Percentiles rank a stretch among this genome's conserved stretches.
Conservation (phyloP, 2,113 vertebrate genomes). For the Zootoca vivipara region DNA sequence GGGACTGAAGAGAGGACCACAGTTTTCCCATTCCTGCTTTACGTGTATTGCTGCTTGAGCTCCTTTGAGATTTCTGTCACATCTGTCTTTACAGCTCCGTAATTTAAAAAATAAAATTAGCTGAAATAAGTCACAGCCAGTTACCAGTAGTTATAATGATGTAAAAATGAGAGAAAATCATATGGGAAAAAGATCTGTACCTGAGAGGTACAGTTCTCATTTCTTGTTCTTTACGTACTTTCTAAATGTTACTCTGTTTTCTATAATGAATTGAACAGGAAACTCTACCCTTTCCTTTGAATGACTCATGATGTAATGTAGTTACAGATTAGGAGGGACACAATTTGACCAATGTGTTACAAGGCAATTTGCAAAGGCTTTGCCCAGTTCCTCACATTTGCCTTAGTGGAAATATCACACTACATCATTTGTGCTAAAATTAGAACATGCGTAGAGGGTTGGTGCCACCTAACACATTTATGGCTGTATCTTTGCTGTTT, state of each 20-base stretch:
- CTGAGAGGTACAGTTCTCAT: constrained; percentile 62
- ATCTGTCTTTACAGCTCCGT: neutral
- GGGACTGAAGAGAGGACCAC: no score
- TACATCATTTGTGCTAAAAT: constrained; percentile 61
- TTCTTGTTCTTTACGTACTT: constrained; percentile 60
- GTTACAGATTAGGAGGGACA: constrained; percentile 68
- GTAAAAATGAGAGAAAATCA: constrained; percentile 58
- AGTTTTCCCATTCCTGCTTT: no score
- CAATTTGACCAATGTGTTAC: constrained; percentile 53
- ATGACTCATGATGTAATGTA: constrained; percentile 75
- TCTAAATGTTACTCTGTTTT: constrained; percentile 74
- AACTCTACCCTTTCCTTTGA: constrained; percentile 81
- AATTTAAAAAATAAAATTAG: constrained; percentile 32
- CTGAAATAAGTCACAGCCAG: constrained; percentile 31
- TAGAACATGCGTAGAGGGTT: constrained; percentile 45
- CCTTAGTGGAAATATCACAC: constrained; percentile 42
- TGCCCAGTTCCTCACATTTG: constrained; percentile 60
- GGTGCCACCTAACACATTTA: constrained; percentile 25
- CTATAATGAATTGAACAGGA: constrained; percentile 73
- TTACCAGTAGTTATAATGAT: constrained; percentile 26
- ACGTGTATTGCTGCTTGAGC: neutral
- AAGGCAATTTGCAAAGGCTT: constrained; percentile 49
- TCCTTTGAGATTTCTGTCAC: neutral
- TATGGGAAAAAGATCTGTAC: constrained; percentile 68
- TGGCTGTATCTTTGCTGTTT: constrained; percentile 10